Conservation (phyloP, 2,888 invertebrate genomes). For the Sminthurinus aureus region DNA sequence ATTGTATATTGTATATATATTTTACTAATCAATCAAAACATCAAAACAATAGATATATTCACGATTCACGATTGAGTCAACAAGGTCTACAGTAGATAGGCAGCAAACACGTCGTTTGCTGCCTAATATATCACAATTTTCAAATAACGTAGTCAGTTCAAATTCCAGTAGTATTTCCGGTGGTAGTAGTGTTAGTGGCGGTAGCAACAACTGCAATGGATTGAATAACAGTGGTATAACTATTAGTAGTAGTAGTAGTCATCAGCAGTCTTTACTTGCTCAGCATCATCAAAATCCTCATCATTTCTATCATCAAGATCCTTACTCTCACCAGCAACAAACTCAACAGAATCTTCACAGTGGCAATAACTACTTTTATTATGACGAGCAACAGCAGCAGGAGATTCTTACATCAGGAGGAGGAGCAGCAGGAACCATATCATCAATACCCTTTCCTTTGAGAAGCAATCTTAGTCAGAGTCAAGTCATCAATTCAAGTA, state of each 20-base stretch:
- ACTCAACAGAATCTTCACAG: background rate
- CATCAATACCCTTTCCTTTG: background rate
- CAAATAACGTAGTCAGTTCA: background rate
- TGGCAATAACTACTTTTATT: background rate
- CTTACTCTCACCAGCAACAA: background rate
- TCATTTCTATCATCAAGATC: background rate
- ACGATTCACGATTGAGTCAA: conserved; percentile 33
- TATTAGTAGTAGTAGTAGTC: background rate
- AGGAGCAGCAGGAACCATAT: background rate
- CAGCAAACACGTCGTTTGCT: conserved; percentile 36
- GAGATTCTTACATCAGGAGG: background rate
- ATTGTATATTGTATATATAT: no score
- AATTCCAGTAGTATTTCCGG: conserved; percentile 3
- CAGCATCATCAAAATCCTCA: background rate
- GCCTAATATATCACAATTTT: conserved; percentile 28
- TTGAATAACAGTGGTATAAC: no score
- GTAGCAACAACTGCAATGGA: background rate
- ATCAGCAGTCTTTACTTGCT: background rate
- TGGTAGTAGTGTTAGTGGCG: background rate
- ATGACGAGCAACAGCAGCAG: conserved; percentile 3
- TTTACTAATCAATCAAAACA: background rate
- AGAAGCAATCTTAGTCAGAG: background rate
- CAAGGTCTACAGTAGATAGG: conserved; percentile 11
- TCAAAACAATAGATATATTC: background rate
- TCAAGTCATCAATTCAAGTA: background rate